phyloP scores from a whole-genome alignment of 2,888 invertebrate species.

The Griposia aprilina region DNA sequence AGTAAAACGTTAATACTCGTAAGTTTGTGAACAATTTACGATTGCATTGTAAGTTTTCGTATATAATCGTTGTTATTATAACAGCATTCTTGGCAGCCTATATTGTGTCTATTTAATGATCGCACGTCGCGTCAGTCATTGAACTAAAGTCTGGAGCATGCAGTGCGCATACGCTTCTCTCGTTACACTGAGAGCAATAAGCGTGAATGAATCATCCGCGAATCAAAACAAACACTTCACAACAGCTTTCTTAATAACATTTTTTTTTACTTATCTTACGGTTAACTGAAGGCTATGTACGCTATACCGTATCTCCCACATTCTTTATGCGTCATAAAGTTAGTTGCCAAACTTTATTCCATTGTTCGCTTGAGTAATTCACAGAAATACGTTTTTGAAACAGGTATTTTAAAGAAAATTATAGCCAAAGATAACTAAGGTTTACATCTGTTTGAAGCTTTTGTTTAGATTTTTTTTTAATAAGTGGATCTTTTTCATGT shows the following conservation, averaged over 20 bases:
- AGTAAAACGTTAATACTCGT: conserved; percentile 61
- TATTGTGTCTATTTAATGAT: conserved; percentile 70
- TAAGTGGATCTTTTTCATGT: conserved; percentile 36
- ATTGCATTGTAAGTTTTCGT: conserved; percentile 45
- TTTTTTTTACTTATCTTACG: conserved; percentile 10
- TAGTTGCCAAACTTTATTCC: conserved; percentile 49
- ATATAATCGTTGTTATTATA: conserved; percentile 66
- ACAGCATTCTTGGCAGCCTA: conserved; percentile 67
- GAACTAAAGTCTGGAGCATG: conserved; percentile 66
- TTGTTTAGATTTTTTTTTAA: conserved; percentile 37
- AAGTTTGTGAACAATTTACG: conserved; percentile 55
- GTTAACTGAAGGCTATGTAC: conserved; percentile 19
- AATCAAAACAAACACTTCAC: conserved; percentile 60
- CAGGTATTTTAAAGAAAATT: conserved; percentile 43
- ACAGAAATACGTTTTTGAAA: conserved; percentile 42
- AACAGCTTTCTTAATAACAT: conserved; percentile 27
- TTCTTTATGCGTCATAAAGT: conserved; percentile 46
- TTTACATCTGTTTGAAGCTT: conserved; percentile 30
- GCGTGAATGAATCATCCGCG: conserved; percentile 61
- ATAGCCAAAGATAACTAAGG: conserved; percentile 40
- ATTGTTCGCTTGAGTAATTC: conserved; percentile 51
- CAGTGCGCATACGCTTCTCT: conserved; percentile 57
- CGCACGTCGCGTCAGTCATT: conserved; percentile 67
- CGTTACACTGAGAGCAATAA: conserved; percentile 59
- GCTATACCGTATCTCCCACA: conserved; percentile 13